Base-by-base conservation (phyloP, 2,113 vertebrate genomes). In the Empidonax traillii region DNA sequence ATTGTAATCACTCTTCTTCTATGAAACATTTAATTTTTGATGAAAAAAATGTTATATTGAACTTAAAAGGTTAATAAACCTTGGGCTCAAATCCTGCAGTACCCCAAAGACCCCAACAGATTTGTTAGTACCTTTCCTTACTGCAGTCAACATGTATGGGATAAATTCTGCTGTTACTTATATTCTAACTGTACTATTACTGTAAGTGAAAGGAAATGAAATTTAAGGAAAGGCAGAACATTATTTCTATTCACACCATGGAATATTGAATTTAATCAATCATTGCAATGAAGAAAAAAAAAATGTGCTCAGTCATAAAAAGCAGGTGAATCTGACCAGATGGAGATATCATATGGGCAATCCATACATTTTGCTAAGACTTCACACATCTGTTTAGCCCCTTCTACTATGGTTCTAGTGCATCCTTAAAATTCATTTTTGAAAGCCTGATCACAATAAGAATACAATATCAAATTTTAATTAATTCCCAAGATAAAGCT, bases 391-490 rank as follows among this genome's bases (percentile, higher is more conserved):
- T 89, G 23, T 74, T 93, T 87, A 78, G 12, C 4, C 16, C 2
- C 9, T 39, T 51, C 2, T 51, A 5, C 72, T 85, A 44, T 5
- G 24, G 25, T 71, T 93, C n/a, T 61, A 53, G 22, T 31, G 7
- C 1, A 0, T 58, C 27, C 66, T 89, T 91, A 91, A 91, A 81
- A 89, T 75, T 72, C 0, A n/a, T 41, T 90, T 95, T 47, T 81
- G 63, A 81, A 82, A 90, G 30, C 28, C 65, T 61, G 43, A 63
- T 84, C 61, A 52, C 41, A 3, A 10, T 78, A 76, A 79, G 44
- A 87, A 87, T 79, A 74, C 8, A 35, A 73, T 28, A 89, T 92
- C 44, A 87, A 82, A 76, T 68, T 92, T 91, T 94, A 96, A 89
- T 92, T 87, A 76, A 92, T 92, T 82, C 69, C 84, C 81, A 71